Evolutionary conservation across 2,113 vertebrate species (phyloP).

Genomic region (Diadophis punctatus): DNA sequence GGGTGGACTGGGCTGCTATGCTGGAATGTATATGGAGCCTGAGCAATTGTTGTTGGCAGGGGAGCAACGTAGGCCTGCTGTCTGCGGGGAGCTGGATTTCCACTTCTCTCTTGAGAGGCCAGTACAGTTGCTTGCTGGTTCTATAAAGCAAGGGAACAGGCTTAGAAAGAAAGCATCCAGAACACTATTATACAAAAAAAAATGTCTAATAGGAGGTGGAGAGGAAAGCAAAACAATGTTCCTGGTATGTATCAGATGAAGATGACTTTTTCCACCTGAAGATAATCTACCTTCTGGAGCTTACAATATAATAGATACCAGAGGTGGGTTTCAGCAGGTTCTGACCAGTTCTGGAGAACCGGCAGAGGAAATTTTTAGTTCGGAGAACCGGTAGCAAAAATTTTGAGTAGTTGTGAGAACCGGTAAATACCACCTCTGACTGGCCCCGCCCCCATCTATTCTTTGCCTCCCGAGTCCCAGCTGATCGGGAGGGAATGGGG

Average conservation of each 20-base stretch:
- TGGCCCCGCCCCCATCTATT: too few species aligned
- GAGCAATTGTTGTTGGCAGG: slow-evolving; percentile 77
- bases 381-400: too few species aligned
- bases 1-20: slow-evolving; percentile 81
- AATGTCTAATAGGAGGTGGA: neutral
- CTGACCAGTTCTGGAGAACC: too few species aligned
- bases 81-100: slow-evolving; percentile 77
- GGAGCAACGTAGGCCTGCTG: slow-evolving; percentile 86
- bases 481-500: too few species aligned
- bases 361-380: too few species aligned
- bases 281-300: neutral
- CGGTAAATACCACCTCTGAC: too few species aligned
- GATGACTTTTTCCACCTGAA: neutral
- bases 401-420: too few species aligned
- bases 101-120: slow-evolving; percentile 78
- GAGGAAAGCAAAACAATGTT: neutral
- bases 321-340: too few species aligned
- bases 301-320: neutral
- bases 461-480: too few species aligned
- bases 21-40: slow-evolving; percentile 87
- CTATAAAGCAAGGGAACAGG: slow-evolving; percentile 65
- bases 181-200: neutral
- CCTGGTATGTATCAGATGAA: neutral
- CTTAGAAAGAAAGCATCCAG: neutral
- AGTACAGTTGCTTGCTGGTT: slow-evolving; percentile 82